Evolutionary conservation across 2,113 vertebrate species (phyloP), one percentile per base, ranked within the genome.

Genomic region (Caranx ignobilis): DNA sequence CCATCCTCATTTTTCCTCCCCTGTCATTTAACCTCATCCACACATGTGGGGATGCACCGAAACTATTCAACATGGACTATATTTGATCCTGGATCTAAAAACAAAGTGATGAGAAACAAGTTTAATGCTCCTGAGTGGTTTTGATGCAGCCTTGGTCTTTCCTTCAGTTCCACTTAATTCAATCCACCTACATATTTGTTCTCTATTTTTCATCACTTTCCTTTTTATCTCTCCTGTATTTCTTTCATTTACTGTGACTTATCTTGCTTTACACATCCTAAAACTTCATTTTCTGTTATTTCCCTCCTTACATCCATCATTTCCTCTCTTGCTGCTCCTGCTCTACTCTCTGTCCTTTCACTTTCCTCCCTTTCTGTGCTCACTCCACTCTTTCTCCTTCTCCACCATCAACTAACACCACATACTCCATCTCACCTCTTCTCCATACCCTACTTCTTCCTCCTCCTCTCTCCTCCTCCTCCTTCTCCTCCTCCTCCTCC

Each of bases 401-500:
- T 39, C 48, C 13, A n/a, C 31, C 31, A 8, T 21, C 55, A 59
- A 34, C 32, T 6, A 19, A 31, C 34, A 35, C 65, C 15, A 39
- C 61, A 45, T 10, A 13, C 12, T 61, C 0, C 35, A 35, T 41
- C n/a, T 47, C 16, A 1, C n/a, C 4, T 45, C 48, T n/a, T 48
- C 13, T 56, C 1, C 18, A 13, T n/a, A 19, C 5, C 8, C n/a
- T 39, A 1, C 45, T 19, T 35, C n/a, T 37, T 48, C 31, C 3
- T 37, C 31, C 3, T 37, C 9, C 10, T 47, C 10, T 56, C 47
- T 56, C 12, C 65, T 32, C 39, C 0, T 64, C 64, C 62, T 79
- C 57, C 47, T 56, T 8, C 65, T 32, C 39, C 0, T 64, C 64
- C 62, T 79, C 57, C 41, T 82, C 47, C 69, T 21, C 75, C 84